phyloP scores from a whole-genome alignment of 2,797 vertebrate genomes.

The Pangasius djambal region DNA sequence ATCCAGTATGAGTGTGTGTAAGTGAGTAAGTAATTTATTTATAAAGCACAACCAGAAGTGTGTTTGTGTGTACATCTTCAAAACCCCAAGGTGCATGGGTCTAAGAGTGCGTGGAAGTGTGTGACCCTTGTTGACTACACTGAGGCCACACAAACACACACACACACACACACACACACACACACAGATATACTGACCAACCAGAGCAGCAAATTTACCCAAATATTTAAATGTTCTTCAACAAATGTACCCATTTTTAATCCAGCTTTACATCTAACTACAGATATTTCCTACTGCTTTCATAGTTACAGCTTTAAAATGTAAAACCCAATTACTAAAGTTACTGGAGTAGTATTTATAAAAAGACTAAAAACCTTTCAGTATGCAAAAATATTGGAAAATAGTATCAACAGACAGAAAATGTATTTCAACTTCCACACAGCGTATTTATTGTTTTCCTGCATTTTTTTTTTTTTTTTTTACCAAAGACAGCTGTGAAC shows the following conservation, averaged over 20 bases:
- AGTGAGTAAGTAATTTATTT: not conserved
- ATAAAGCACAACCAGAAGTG: not conserved
- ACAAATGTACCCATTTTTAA: not conserved
- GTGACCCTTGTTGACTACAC: not conserved
- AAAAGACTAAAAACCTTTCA: not conserved
- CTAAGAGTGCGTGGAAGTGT: not conserved
- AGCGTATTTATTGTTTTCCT: not conserved
- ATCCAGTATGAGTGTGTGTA: not conserved
- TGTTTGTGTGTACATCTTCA: not conserved
- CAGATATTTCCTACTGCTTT: not conserved
- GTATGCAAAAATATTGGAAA: not conserved
- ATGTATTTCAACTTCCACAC: not conserved
- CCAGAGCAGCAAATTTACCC: not conserved
- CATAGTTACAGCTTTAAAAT: not conserved
- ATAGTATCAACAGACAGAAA: not conserved
- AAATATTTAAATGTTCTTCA: not conserved
- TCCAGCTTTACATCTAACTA: not conserved
- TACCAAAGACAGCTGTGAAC: not conserved
- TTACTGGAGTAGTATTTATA: not conserved
- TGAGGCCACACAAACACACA: not conserved
- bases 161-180: not conserved
- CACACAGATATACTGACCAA: not conserved
- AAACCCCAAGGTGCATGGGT: not conserved
- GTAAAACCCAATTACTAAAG: not conserved
- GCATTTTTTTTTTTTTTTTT: not conserved